Evolutionary conservation across 1,140 invertebrate species (phyloP).

Genomic region (Cyclina sinensis): DNA sequence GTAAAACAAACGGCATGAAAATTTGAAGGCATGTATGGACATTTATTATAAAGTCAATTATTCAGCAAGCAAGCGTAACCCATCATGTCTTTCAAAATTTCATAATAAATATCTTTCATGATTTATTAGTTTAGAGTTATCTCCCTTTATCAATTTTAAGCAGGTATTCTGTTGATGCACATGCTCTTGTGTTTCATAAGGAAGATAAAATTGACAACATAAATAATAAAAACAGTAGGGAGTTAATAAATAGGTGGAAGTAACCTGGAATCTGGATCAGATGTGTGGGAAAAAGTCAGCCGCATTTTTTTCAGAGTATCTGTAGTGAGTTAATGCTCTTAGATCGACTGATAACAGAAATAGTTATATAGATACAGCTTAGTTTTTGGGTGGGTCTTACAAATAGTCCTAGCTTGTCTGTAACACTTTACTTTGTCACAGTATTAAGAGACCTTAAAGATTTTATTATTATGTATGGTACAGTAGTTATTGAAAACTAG

Average conservation of each 20-base stretch:
- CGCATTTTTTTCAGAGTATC: neutral
- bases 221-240: slow-evolving; percentile 52
- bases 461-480: too few species aligned
- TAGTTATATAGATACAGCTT: neutral
- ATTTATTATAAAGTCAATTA: slow-evolving; percentile 35
- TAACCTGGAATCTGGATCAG: neutral
- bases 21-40: slow-evolving; percentile 12
- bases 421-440: too few species aligned
- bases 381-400: too few species aligned
- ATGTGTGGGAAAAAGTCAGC: slow-evolving; percentile 40
- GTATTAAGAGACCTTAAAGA: too few species aligned
- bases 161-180: slow-evolving; percentile 44
- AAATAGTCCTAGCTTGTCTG: too few species aligned
- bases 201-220: slow-evolving; percentile 51
- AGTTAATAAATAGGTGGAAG: slow-evolving; percentile 41
- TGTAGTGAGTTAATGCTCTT: slow-evolving; percentile 5
- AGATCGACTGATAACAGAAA: neutral
- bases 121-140: slow-evolving; percentile 51
- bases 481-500: too few species aligned
- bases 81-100: slow-evolving; percentile 11
- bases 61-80: neutral
- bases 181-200: slow-evolving; percentile 59
- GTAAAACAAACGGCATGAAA: slow-evolving; percentile 3
- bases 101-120: slow-evolving; percentile 14
- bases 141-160: slow-evolving; percentile 45